Percentiles rank a stretch among this genome's conserved stretches.
Conservation (phyloP, 2,797 vertebrate genomes). For the Allobates femoralis region DNA sequence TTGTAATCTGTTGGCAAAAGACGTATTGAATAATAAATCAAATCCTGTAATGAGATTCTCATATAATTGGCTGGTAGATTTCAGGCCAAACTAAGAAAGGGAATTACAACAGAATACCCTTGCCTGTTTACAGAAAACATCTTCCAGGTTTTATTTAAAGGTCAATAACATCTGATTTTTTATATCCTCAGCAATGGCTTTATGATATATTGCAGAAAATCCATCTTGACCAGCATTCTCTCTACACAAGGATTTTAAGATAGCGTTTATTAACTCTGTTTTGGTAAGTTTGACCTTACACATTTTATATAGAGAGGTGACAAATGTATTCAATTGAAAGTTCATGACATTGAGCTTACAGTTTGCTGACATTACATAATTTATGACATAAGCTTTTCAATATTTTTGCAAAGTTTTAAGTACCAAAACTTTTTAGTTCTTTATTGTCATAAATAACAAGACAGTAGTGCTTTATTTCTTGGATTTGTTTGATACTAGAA, state of each 20-base stretch:
- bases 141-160: slow-evolving; percentile 39
- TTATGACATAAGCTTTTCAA: slow-evolving; percentile 8
- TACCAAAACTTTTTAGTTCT: slow-evolving; percentile 6
- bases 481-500: neutral
- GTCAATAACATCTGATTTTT: slow-evolving; percentile 40
- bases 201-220: slow-evolving; percentile 18
- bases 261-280: slow-evolving; percentile 39
- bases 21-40: slow-evolving; percentile 28
- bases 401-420: neutral
- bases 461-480: neutral
- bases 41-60: slow-evolving; percentile 17
- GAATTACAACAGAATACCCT: neutral
- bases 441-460: slow-evolving; percentile 18
- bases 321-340: slow-evolving; percentile 34
- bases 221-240: slow-evolving; percentile 9
- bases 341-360: slow-evolving; percentile 17
- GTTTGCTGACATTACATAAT: slow-evolving; percentile 33
- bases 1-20: slow-evolving; percentile 20
- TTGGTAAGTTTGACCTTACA: slow-evolving; percentile 28
- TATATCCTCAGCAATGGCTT: slow-evolving; percentile 31
- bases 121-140: slow-evolving; percentile 23
- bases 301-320: neutral
- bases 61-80: slow-evolving; percentile 10
- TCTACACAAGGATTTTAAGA: slow-evolving; percentile 21
- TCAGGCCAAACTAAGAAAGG: neutral